Percentiles rank a stretch among this genome's conserved stretches.
Evolutionary conservation across 2,113 vertebrate genomes (phyloP).

Genomic region (Helogale parvula): DNA sequence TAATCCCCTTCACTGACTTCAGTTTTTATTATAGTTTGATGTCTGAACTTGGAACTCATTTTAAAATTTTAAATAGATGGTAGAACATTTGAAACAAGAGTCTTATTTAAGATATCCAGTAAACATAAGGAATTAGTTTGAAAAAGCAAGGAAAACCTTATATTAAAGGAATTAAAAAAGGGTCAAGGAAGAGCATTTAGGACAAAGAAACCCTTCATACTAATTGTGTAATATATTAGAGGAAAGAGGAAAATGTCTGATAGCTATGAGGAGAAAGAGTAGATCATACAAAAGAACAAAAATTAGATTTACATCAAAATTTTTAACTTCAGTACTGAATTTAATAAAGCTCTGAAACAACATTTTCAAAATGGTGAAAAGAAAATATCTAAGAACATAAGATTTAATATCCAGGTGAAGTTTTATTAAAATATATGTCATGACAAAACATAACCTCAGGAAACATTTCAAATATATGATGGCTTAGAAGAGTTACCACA

Average conservation of each 20-base stretch:
- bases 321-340: not conserved
- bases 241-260: not conserved
- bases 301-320: not conserved
- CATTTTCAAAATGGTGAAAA: not conserved
- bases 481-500: not conserved
- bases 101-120: not conserved
- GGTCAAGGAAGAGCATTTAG: not conserved
- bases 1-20: not conserved
- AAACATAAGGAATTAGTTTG: constrained; percentile 32
- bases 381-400: not conserved
- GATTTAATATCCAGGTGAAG: not conserved
- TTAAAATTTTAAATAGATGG: constrained; percentile 39
- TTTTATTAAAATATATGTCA: not conserved
- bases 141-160: not conserved
- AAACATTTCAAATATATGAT: not conserved
- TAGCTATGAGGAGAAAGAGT: not conserved
- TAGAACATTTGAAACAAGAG: not conserved
- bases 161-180: constrained; percentile 4
- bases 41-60: not conserved
- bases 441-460: not conserved
- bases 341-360: not conserved
- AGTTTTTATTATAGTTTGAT: not conserved
- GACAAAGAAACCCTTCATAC: not conserved
- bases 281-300: not conserved
- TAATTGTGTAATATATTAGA: not conserved